Evolutionary conservation across 1,140 invertebrate species (phyloP), one percentile per base, ranked within the genome.

Genomic region (Hyphantria cunea): DNA sequence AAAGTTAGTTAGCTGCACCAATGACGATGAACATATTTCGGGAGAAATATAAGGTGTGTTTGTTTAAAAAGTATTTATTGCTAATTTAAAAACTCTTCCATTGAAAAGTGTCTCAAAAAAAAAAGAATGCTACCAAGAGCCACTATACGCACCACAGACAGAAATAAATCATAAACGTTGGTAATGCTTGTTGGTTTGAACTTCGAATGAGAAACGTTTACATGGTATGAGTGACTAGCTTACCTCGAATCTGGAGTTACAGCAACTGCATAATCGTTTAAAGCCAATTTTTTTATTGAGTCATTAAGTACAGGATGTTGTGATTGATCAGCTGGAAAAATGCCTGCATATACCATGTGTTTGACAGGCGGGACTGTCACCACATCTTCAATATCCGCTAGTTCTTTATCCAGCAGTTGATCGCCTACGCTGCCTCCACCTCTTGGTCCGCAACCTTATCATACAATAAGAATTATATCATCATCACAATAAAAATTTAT

Each of bases 231-330:
- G 5, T 25, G 6, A 12, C n/a, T 44, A 0, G 3, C 12, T 66
- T 89, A 97, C 96, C 96, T 98, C 0, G 94, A 94, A 88, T 99
- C 97, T 15, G 94, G 74, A 49, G 90, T 91, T 0, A 98, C 89
- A 13, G 93, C 93, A 2, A 99, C 98, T 76, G 97, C 97, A 49
- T 96, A 95, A 92, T 99, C 99, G 91, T 99, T 99, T n/a, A 99
- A 90, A 13, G 94, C 92, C 47, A 99, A 92, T 90, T 98, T 98
- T 54, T 98, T 96, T 45, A 99, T 95, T 34, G 98, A 97, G 80
- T 92, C 94, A 78, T 94, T 92, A 10, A 98, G 87, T 48, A 92
- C 90, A 10, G 92, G 73, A 82, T 96, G 95, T 77, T 99, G 95
- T 2, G 96, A 95, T 78, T 98, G 96, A 88, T 99, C 97, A 37